These are phyloP conservation scores for Chironomus riparius DNA, from an alignment of 2,888 invertebrate species.

Conservation along the genomic window DNA sequence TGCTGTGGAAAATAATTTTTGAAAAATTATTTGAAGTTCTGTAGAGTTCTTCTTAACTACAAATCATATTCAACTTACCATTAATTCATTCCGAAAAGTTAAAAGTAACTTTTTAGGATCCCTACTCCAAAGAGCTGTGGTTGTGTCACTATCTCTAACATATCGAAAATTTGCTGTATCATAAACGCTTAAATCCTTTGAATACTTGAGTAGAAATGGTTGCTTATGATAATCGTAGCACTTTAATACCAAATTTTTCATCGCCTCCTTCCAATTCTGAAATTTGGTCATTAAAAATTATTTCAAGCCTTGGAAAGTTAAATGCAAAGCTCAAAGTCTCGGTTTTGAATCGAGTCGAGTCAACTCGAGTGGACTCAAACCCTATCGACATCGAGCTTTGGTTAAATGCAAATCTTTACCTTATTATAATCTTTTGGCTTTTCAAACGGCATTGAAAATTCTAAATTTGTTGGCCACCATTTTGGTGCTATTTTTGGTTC, in stretches of 20 bases:
- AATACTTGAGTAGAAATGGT: conserved; percentile 59
- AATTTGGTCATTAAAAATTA: too few relatives aligned
- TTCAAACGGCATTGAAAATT: conserved; percentile 54
- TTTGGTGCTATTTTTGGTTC: conserved; percentile 48
- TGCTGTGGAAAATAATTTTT: background rate
- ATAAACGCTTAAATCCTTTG: conserved; percentile 57
- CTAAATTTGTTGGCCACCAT: conserved; percentile 60
- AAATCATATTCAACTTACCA: conserved; percentile 41
- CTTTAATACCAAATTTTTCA: conserved; percentile 56
- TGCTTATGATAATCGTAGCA: conserved; percentile 66
- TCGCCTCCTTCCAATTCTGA: conserved; percentile 51
- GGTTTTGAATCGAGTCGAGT: too few relatives aligned
- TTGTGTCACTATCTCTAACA: conserved; percentile 57
- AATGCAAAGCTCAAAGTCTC: too few relatives aligned
- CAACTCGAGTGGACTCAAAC: too few relatives aligned
- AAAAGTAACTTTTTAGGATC: conserved; percentile 57
- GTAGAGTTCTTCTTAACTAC: too few relatives aligned
- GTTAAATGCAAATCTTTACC: conserved; percentile 34
- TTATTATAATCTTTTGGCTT: conserved; percentile 46
- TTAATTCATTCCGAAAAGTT: conserved; percentile 66
- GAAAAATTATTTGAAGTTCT: background rate
- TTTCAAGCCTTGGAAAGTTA: conserved; percentile 24
- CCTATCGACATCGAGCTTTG: too few relatives aligned
- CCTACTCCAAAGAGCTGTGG: conserved; percentile 60
- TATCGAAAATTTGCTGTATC: conserved; percentile 55